Base-by-base conservation (phyloP, 1,140 invertebrate genomes). In the Dendrolimus punctatus region DNA sequence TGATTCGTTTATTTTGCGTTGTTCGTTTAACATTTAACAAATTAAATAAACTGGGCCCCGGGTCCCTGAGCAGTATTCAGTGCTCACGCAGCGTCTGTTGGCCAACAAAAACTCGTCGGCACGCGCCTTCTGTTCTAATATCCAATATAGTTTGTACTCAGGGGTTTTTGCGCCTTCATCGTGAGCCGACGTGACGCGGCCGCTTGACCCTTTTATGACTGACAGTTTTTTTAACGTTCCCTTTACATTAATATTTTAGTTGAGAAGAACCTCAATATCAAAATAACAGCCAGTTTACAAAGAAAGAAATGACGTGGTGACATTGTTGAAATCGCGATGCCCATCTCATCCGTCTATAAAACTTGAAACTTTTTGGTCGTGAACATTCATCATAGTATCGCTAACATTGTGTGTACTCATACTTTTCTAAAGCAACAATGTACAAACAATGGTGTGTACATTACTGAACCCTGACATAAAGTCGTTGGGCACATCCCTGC, bases 181-280 rank as follows among this genome's bases (percentile, higher is more conserved):
- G 59, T 50, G 46, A 53, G 53, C 49, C 62, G 63, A 71, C 71
- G 74, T 73, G 79, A 73, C 70, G 74, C 58, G 68, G 57, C 66
- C 77, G 68, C 73, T 79, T 85, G 77, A 84, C 80, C 81, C 81
- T 85, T 81, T 76, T 75, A 76, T 74, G 66, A 65, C 61, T 60
- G 47, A 58, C 62, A 63, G 65, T 68, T 76, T 76, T 76, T 71
- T 65, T 61, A 58, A 51, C 62, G 66, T 66, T 66, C 71, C 38
- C 36, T 40, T 39, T 51, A 23, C 39, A 56, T 42, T 42, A 42
- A 42, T 8, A n/a, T 42, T 23, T 23, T 23, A 23, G 23, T 23
- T 23, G 23, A 23, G 23, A 23, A 23, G 23, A 23, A 23, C 23
- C 23, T 23, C 23, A 23, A 23, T 23, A 23, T 23, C 1, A 23